Evolutionary conservation across 2,888 invertebrate species (phyloP), one percentile per base, ranked within the genome.

Genomic region (Horisme vitalbata): DNA sequence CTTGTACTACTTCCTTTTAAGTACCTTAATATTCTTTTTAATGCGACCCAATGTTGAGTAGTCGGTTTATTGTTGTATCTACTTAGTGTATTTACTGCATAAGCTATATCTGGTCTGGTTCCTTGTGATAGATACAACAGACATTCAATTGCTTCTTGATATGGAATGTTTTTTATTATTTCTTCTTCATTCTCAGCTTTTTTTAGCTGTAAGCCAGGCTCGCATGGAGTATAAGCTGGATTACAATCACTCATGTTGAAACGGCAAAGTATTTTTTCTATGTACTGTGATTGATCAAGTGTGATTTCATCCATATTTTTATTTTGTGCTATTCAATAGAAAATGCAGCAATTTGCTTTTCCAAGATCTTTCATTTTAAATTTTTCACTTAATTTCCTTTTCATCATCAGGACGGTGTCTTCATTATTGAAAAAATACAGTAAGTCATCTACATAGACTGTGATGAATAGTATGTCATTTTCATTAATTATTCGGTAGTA

Each of bases 381-480:
- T 30, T 30, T 30, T n/a, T 30, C 15, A 15, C n/a, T 30, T 30
- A 30, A 30, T 6, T 13, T 30, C 2, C 9, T 15, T 8, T 30
- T 30, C 15, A 30, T 30, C 9, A 15, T 30, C 4, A 15, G n/a
- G 3, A n/a, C 30, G 9, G 30, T 15, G 4, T 14, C 15, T 15
- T 15, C 15, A 15, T 15, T n/a, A 15, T 15, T 15, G 5, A 15
- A 15, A 4, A 15, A 15, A 15, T 15, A 15, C 15, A 15, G 15
- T 4, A 15, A 5, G 15, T 15, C 15, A 20, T 65, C 60, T 0
- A 65, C 61, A 39, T 56, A 65, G 1, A 63, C 52, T 5, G 60
- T 23, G n/a, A 63, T 34, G 37, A 58, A 57, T 4, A 55, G 6
- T 2, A 61, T 61, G 15, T 57, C 44, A 28, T 54, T 28, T 45